phyloP scores from a whole-genome alignment of 2,888 invertebrate genomes.

The Drosophila macrospina region DNA sequence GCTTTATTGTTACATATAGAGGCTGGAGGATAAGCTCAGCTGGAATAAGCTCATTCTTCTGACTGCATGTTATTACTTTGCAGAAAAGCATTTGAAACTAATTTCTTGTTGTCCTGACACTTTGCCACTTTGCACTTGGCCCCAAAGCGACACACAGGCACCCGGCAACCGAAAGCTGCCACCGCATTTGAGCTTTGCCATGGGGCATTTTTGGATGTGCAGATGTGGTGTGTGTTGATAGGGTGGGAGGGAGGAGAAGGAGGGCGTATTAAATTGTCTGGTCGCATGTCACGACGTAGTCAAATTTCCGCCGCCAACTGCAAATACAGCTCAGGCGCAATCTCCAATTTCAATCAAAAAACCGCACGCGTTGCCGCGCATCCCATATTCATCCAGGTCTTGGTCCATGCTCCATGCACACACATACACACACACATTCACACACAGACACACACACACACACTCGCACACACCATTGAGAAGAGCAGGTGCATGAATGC shows the following conservation, averaged over 20 bases:
- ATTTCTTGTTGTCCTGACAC: conserved; percentile 62
- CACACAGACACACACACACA: conserved; percentile 1
- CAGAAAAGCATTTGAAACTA: conserved; percentile 62
- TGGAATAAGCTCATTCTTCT: conserved; percentile 25
- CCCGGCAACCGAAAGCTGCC: conserved; percentile 43
- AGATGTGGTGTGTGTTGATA: no score
- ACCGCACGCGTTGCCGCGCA: conserved; percentile 60
- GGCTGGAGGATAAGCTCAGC: conserved; percentile 5
- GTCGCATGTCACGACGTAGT: conserved; percentile 73
- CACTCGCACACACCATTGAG: conserved; percentile 16
- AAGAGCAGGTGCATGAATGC: conserved; percentile 49
- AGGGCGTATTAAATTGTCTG: conserved; percentile 72
- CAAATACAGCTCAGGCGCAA: conserved; percentile 70
- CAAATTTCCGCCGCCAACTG: conserved; percentile 73
- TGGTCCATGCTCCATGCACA: conserved; percentile 2
- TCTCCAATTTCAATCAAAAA: conserved; percentile 80
- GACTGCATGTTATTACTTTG: conserved; percentile 28
- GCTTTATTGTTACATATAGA: no score
- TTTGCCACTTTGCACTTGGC: conserved; percentile 48
- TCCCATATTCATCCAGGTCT: conserved; percentile 23
- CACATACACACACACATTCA: conserved; percentile 1
- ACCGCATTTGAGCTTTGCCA: conserved; percentile 54
- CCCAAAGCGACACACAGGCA: conserved; percentile 9
- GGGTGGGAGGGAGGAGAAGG: neutral
- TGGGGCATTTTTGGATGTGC: conserved; percentile 60